Conservation (phyloP, 2,113 vertebrate genomes). For the Ptilorrhoa leucosticta region DNA sequence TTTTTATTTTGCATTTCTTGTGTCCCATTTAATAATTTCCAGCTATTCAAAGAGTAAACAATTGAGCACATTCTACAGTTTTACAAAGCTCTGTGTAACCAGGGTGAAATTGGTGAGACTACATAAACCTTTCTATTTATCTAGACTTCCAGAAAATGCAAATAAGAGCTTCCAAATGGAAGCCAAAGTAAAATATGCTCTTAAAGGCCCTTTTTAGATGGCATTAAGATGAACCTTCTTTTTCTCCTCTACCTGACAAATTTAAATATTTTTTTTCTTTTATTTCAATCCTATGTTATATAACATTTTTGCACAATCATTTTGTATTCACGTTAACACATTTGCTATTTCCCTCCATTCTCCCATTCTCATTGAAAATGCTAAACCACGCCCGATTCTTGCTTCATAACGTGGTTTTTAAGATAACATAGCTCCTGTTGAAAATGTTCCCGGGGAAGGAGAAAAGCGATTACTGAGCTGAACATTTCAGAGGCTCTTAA, state of each 20-base stretch:
- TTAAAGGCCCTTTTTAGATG: neutral
- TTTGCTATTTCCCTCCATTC: neutral
- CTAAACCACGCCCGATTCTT: neutral
- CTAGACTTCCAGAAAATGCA: neutral
- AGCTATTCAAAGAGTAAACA: neutral
- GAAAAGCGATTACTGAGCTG: neutral
- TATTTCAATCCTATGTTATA: neutral
- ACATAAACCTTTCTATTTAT: neutral
- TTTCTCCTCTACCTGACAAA: neutral
- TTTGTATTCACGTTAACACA: neutral
- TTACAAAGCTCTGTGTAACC: neutral
- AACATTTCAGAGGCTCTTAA: slow-evolving; percentile 12
- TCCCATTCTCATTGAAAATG: neutral
- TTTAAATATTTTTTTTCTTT: neutral
- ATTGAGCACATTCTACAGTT: neutral
- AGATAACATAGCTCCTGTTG: neutral
- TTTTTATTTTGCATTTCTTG: neutral
- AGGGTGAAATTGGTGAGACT: neutral
- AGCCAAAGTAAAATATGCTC: neutral
- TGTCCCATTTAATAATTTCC: neutral
- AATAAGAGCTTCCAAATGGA: neutral
- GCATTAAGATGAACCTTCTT: neutral
- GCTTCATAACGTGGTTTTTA: neutral
- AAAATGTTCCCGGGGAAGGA: neutral
- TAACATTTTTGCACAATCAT: neutral